Conservation (phyloP, 2,113 vertebrate genomes). For the Nothoprocta perdicaria region DNA sequence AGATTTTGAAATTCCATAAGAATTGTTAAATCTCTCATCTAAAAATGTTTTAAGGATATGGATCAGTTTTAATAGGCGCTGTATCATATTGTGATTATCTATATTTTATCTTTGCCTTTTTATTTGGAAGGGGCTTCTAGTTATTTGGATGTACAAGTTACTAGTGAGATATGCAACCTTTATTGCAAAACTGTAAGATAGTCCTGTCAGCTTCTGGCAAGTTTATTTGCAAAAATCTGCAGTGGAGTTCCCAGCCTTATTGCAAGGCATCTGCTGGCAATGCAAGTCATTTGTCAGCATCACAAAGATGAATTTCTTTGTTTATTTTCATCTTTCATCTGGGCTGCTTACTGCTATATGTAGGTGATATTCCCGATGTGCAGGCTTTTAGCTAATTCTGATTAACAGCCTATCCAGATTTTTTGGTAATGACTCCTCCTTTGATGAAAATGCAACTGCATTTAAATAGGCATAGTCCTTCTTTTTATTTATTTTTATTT, state of each 20-base stretch:
- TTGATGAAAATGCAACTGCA: neutral
- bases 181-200: neutral
- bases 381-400: neutral
- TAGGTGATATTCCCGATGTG: accelerated
- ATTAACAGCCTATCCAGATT: neutral
- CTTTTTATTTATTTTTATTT: neutral
- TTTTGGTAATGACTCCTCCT: neutral
- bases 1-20: neutral
- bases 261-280: neutral
- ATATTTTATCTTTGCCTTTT: neutral
- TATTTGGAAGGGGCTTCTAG: neutral
- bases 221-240: neutral
- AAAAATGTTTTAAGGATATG: neutral
- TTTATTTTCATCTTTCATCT: neutral
- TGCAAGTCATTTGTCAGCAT: neutral
- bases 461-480: neutral
- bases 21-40: neutral
- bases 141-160: neutral
- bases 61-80: neutral
- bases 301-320: neutral
- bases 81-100: neutral
- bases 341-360: accelerated
- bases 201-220: neutral
- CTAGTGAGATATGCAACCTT: neutral
- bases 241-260: neutral